Evolutionary conservation across 2,113 vertebrate genomes (phyloP), one percentile per base, ranked within the genome.

Genomic region (Proterorhinus semilunaris): DNA sequence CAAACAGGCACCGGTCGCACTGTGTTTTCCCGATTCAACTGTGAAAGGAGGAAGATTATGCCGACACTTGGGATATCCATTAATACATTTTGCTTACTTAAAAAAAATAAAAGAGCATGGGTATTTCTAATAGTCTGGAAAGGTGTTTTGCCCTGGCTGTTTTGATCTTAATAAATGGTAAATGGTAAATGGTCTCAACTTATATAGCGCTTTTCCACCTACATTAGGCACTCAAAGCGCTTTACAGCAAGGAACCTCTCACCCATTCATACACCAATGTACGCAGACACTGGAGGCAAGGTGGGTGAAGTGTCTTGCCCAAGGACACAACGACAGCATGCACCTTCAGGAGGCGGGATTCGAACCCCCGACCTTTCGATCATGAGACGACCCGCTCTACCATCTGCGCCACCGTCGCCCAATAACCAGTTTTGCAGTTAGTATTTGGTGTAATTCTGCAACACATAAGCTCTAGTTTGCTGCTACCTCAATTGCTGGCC

Each of bases 1-100:
- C 62, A 66, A 71, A 71, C 45, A 70, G 45, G 42, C 43, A 42
- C 3, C 17, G 10, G 42, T 17, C 7, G 15, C 61, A 65, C n/a
- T 43, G 50, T 8, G 16, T 44, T 43, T 53, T 61, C 42, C 21
- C 27, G 27, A 66, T 68, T 10, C 65, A 72, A 65, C 48, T 17
- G n/a, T 62, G 15, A 63, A 61, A 46, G 7, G 8, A 16, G 8
- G 15, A 16, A 17, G 45, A 21, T 48, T 7, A 12, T 17, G 45
- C 10, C 12, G 62, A 46, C 62, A 63, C 45, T 48, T 17, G n/a
- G 10, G 62, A 63, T 36, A 36, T 48, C 27, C 21, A 48, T 21
- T 16, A 44, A 63, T 45, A 16, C 47, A n/a, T 45, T 44, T 45
- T 44, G 45, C 45, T 11, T 63, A 21, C 16, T 46, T 7, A 12